Percentiles rank a stretch among this genome's conserved stretches.
These are phyloP conservation scores for Rhinogobio ventralis DNA, from an alignment of 2,797 vertebrate genomes.

Conservation along the genomic window DNA sequence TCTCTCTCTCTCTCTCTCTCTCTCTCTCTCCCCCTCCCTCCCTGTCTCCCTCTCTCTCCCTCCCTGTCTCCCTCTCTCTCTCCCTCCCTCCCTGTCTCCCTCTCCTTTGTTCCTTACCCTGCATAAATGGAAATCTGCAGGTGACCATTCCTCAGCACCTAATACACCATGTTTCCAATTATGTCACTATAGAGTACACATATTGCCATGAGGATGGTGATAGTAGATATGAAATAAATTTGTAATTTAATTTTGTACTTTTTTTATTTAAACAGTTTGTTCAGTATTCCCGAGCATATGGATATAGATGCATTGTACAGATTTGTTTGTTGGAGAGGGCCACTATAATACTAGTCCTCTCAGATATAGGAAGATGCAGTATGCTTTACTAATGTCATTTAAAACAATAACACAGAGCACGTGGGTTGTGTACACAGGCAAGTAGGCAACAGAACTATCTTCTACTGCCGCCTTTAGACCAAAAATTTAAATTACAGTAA, in stretches of 20 bases:
- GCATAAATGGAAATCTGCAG: constrained; percentile 21
- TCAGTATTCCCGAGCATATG: background rate
- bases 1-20: constrained; percentile 2
- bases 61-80: too few species aligned
- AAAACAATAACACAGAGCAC: constrained; percentile 46
- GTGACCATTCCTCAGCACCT: background rate
- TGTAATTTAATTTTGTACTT: background rate
- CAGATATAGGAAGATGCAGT: background rate
- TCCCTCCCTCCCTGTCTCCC: too few species aligned
- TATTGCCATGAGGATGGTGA: background rate
- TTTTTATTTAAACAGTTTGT: background rate
- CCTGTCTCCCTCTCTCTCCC: too few species aligned
- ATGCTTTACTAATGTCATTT: constrained; percentile 4
- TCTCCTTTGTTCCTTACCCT: constrained; percentile 26
- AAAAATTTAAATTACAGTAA: background rate
- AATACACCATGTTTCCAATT: background rate
- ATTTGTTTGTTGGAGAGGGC: background rate
- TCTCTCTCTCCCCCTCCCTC: background rate
- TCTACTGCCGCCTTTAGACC: constrained; percentile 75
- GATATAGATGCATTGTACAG: background rate
- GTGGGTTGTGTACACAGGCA: constrained; percentile 1
- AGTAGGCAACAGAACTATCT: constrained; percentile 17
- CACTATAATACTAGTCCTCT: background rate
- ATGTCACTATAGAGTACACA: background rate
- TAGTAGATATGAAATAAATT: background rate